A percentile compares a stretch with the other conserved stretches of the same genome.
These are phyloP conservation scores for Sorex araneus DNA, from an alignment of 2,113 vertebrate species.

Conservation along the genomic window DNA sequence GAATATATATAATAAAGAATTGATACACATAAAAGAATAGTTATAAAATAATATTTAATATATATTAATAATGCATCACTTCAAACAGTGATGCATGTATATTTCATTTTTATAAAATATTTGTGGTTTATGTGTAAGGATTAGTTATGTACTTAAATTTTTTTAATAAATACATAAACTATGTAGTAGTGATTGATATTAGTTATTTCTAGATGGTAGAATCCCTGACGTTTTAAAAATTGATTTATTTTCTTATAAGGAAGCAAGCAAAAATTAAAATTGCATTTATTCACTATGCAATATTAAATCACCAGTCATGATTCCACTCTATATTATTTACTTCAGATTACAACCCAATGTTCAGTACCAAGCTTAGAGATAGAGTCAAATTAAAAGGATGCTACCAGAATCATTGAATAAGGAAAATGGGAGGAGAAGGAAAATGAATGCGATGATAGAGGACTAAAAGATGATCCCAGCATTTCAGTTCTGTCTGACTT, in stretches of 20 bases:
- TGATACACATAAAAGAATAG: conserved; percentile 15
- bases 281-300: neutral
- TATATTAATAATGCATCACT: conserved; percentile 12
- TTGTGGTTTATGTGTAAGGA: conserved; percentile 23
- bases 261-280: conserved; percentile 51
- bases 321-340: neutral
- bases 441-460: neutral
- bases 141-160: neutral
- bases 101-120: conserved; percentile 38
- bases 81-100: conserved; percentile 22
- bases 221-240: conserved; percentile 10
- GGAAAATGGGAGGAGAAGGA: neutral
- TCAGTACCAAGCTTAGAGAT: neutral
- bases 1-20: conserved; percentile 11
- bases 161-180: conserved; percentile 9
- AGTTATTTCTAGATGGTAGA: conserved; percentile 31
- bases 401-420: neutral
- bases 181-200: conserved; percentile 3
- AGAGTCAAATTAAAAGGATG: neutral
- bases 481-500: neutral
- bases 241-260: conserved; percentile 37
- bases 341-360: neutral
- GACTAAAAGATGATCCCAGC: neutral
- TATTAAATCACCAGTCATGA: conserved; percentile 2
- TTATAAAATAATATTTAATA: neutral